phyloP scores from a whole-genome alignment of 2,888 invertebrate species.

The Clusia tigrina region DNA sequence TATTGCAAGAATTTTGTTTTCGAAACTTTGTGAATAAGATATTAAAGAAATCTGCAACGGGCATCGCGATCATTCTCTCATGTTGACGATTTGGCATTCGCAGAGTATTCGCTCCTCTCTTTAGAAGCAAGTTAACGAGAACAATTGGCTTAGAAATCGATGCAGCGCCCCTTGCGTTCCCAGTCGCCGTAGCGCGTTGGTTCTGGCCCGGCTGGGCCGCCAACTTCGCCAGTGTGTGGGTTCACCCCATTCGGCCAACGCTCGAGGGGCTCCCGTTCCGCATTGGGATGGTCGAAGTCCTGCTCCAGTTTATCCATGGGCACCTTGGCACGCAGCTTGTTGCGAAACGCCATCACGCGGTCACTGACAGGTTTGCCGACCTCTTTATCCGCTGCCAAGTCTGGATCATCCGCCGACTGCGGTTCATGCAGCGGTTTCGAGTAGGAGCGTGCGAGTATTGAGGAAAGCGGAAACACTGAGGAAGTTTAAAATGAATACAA shows the following conservation, averaged over 20 bases:
- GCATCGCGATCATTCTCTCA: too few relatives aligned
- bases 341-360: constrained; percentile 73
- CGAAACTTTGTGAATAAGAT: not conserved
- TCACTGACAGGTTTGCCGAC: constrained; percentile 62
- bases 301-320: constrained; percentile 77
- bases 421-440: too few relatives aligned
- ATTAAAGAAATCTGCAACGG: too few relatives aligned
- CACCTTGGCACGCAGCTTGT: constrained; percentile 74
- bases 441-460: too few relatives aligned
- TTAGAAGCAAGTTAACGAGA: not conserved
- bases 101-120: too few relatives aligned
- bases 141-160: constrained; percentile 80
- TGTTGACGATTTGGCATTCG: too few relatives aligned
- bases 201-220: constrained; percentile 94
- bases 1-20: not conserved
- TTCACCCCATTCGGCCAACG: constrained; percentile 87
- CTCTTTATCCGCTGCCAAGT: too few relatives aligned
- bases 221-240: constrained; percentile 91
- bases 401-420: too few relatives aligned
- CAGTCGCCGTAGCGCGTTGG: constrained; percentile 99
- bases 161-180: constrained; percentile 96
- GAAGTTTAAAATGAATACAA: too few relatives aligned
- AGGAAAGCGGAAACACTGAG: too few relatives aligned
- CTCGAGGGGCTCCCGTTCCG: constrained; percentile 81
- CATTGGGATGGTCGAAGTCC: constrained; percentile 73